Evolutionary conservation across 2,113 vertebrate species (phyloP).

Genomic region (Polypterus bichir): DNA sequence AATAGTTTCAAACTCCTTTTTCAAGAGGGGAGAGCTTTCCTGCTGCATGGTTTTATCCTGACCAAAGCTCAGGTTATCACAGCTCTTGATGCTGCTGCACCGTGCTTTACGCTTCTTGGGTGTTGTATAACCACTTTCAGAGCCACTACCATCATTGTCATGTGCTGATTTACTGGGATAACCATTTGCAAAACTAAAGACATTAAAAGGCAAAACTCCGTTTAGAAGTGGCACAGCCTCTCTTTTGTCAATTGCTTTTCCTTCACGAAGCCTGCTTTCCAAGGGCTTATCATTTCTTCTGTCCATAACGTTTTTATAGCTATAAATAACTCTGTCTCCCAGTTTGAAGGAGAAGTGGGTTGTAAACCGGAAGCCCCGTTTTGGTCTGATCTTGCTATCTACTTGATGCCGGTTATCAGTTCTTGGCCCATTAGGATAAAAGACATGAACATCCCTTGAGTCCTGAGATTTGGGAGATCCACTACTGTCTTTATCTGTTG

Average conservation of each 20-base stretch:
- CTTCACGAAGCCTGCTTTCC: slow-evolving; percentile 66
- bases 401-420: slow-evolving; percentile 50
- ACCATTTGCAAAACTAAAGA: slow-evolving; percentile 78
- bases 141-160: slow-evolving; percentile 88
- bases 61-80: slow-evolving; percentile 65
- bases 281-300: slow-evolving; percentile 76
- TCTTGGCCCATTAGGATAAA: no score
- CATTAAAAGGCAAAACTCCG: slow-evolving; percentile 61
- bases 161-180: slow-evolving; percentile 63
- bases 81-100: slow-evolving; percentile 71
- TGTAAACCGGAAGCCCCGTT: slow-evolving; percentile 41
- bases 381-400: slow-evolving; percentile 39
- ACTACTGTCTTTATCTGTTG: no score
- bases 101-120: slow-evolving; percentile 82
- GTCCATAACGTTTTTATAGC: slow-evolving; percentile 84
- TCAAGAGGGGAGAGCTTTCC: slow-evolving; percentile 41
- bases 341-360: slow-evolving; percentile 53
- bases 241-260: slow-evolving; percentile 61
- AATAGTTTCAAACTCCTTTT: slow-evolving; percentile 63
- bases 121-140: slow-evolving; percentile 85
- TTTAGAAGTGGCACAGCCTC: slow-evolving; percentile 70
- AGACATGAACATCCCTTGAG: no score
- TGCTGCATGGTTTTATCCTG: slow-evolving; percentile 73
- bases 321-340: slow-evolving; percentile 68
- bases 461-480: no score